Base-by-base conservation (phyloP, 2,888 invertebrate genomes). In the Liopterus haemorrhoidalis region DNA sequence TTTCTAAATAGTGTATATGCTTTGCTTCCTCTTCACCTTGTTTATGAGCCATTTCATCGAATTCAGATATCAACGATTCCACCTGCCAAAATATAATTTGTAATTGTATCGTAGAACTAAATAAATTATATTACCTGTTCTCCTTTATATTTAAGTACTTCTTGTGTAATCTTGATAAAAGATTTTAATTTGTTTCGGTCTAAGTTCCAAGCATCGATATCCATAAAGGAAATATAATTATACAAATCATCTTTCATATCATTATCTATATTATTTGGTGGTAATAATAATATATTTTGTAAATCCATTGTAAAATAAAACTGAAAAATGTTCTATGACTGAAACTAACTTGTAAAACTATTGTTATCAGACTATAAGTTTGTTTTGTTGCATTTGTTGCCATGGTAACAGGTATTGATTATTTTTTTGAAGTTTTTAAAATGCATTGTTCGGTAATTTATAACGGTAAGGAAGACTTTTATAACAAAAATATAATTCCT, bases 91-190 rank as follows among this genome's bases (percentile, higher is more conserved):
- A 38, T 38, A 41, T 40, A 49, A 48, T 49, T 48, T 47, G 45
- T 49, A 39, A 24, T 32, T n/a, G n/a, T n/a, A n/a, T n/a, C n/a
- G 35, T 15, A 40, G 16, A 14, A n/a, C 12, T 5, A 30, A 20
- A 31, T 28, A 39, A 28, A 33, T 24, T 25, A 18, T 16, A 51
- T 56, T 69, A 79, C 79, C 73, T 83, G 82, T 66, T 81, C 81
- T 48, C 74, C 77, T 68, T 82, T 83, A 53, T 75, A 76, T 58
- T 79, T 79, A 33, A 83, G 60, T 55, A 82, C 73, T 65, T 81
- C 81, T 61, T 82, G 81, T n/a, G 78, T 69, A 2, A 82, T 63
- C 58, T 72, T 70, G 57, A 81, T 74, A 15, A 82, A 62, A 4
- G 69, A 68, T 60, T 74, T 72, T 38, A 77, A 68, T 59, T 77